Evolutionary conservation across 2,113 vertebrate genomes (phyloP).

Genomic region (Brachypteracias leptosomus): DNA sequence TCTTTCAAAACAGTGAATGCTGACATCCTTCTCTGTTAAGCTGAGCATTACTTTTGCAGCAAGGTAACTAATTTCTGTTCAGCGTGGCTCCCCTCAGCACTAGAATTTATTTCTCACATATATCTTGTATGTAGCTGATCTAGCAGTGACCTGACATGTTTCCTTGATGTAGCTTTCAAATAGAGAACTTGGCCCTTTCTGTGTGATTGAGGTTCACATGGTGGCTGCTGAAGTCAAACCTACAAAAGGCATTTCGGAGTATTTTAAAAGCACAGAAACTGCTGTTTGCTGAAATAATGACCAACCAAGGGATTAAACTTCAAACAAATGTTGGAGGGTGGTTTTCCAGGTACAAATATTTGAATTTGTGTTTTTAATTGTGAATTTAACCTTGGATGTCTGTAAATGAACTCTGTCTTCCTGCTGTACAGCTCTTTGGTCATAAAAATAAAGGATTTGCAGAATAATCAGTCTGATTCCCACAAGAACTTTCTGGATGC

Average conservation of each 20-base stretch:
- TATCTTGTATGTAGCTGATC: not conserved
- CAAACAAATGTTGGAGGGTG: not conserved
- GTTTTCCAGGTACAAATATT: not conserved
- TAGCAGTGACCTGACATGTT: not conserved
- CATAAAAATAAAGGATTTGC: not conserved
- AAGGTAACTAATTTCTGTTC: not conserved
- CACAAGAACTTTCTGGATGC: not conserved
- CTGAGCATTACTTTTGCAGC: not conserved
- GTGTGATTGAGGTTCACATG: not conserved
- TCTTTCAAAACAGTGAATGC: not conserved
- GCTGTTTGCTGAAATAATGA: not conserved
- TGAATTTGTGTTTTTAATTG: not conserved
- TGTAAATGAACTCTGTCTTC: not conserved
- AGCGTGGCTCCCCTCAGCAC: not conserved
- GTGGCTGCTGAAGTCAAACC: not conserved
- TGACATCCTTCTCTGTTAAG: not conserved
- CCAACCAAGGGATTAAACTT: not conserved
- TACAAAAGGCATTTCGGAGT: not conserved
- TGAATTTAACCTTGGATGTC: not conserved
- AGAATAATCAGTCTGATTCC: not conserved
- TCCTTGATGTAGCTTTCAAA: not conserved
- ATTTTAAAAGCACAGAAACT: not conserved
- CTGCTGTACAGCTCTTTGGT: not conserved
- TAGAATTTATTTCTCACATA: accelerated
- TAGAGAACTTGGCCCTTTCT: not conserved